Evolutionary conservation across 2,797 vertebrate genomes (phyloP).

Genomic region (Myripristis murdjan): DNA sequence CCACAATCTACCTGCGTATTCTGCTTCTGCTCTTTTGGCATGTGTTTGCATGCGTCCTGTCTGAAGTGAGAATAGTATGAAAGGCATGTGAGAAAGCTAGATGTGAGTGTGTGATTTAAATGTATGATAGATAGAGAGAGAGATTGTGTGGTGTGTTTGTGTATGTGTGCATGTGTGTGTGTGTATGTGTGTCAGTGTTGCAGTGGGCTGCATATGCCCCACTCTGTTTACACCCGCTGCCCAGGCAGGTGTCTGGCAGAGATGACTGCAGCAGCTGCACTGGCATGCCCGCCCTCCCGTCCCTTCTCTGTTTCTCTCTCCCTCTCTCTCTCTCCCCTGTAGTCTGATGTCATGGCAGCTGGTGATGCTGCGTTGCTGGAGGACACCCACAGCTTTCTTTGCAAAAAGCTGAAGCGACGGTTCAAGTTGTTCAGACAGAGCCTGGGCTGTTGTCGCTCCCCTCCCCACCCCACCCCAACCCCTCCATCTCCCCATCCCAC

Average conservation of each 20-base stretch:
- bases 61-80: slow-evolving; percentile 15
- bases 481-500: slow-evolving; percentile 4
- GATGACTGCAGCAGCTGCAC: slow-evolving; percentile 76
- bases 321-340: slow-evolving; percentile 36
- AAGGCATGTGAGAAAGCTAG: slow-evolving; percentile 1
- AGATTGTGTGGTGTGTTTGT: slow-evolving; percentile 11
- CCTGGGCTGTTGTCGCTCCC: slow-evolving; percentile 34
- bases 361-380: slow-evolving; percentile 61
- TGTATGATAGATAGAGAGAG: no score
- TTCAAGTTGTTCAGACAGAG: slow-evolving; percentile 65
- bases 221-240: slow-evolving; percentile 45
- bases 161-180: slow-evolving; percentile 22
- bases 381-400: slow-evolving; percentile 51
- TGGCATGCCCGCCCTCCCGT: slow-evolving; percentile 17
- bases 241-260: slow-evolving; percentile 67
- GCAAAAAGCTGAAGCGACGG: slow-evolving; percentile 52
- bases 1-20: not conserved
- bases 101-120: slow-evolving; percentile 4
- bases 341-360: slow-evolving; percentile 78
- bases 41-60: slow-evolving; percentile 7
- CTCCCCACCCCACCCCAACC: not conserved
- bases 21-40: slow-evolving; percentile 5
- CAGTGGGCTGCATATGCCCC: slow-evolving; percentile 9
- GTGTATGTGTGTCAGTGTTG: slow-evolving; percentile 10
- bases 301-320: slow-evolving; percentile 16